phyloP scores from a whole-genome alignment of 2,888 invertebrate genomes.

The Pseudolycoriella hygida region DNA sequence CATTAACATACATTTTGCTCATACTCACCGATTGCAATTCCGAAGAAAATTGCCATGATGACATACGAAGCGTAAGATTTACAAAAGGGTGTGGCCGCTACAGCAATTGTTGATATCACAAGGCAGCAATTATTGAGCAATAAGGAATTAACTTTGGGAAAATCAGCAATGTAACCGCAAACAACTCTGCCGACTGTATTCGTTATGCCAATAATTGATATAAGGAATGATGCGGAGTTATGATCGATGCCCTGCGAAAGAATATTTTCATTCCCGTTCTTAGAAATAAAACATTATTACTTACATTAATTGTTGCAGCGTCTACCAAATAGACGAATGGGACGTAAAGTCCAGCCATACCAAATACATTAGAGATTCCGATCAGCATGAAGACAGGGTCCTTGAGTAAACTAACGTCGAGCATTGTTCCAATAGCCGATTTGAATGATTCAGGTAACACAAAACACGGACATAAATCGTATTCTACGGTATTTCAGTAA shows the following conservation, averaged over 20 bases:
- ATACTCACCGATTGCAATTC: slow-evolving; percentile 73
- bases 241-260: slow-evolving; percentile 55
- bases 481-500: slow-evolving; percentile 41
- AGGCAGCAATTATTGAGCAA: slow-evolving; percentile 87
- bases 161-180: slow-evolving; percentile 81
- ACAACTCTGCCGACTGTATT: slow-evolving; percentile 84
- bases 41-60: slow-evolving; percentile 71
- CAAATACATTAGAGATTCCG: slow-evolving; percentile 86
- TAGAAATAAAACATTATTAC: no score
- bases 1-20: background rate
- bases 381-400: slow-evolving; percentile 85
- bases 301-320: slow-evolving; percentile 51
- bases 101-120: slow-evolving; percentile 71
- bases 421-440: slow-evolving; percentile 70
- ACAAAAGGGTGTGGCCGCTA: slow-evolving; percentile 72
- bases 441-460: slow-evolving; percentile 64
- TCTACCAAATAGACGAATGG: slow-evolving; percentile 91
- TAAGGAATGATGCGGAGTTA: slow-evolving; percentile 51
- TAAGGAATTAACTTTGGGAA: slow-evolving; percentile 80
- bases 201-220: slow-evolving; percentile 79
- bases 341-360: slow-evolving; percentile 93
- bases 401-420: slow-evolving; percentile 73
- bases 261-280: no score
- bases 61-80: slow-evolving; percentile 57
- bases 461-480: slow-evolving; percentile 65